Conservation (phyloP, 2,888 invertebrate species). For the Athripsodes cinereus region DNA sequence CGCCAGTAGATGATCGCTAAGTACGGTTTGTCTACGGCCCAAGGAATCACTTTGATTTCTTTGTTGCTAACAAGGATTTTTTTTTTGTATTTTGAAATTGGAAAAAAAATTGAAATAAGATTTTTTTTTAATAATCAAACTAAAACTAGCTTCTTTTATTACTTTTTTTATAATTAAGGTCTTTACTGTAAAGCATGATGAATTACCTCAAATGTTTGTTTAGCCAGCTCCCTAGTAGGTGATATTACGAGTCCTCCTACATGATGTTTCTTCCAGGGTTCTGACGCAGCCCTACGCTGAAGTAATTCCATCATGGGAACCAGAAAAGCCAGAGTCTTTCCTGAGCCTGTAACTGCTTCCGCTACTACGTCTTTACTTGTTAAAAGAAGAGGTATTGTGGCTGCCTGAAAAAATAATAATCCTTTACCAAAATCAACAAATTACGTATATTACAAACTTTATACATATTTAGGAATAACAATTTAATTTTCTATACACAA, state of each 20-base stretch:
- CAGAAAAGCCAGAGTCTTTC: conserved; percentile 94
- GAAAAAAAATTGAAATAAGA: too few relatives aligned
- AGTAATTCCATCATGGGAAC: conserved; percentile 88
- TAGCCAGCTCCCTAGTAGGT: conserved; percentile 92
- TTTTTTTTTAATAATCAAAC: too few relatives aligned
- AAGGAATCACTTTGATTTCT: too few relatives aligned
- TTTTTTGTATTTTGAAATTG: too few relatives aligned
- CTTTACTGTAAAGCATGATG: too few relatives aligned
- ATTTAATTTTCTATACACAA: too few relatives aligned
- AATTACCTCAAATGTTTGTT: conserved; percentile 70
- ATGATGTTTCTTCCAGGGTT: conserved; percentile 63
- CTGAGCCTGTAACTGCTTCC: conserved; percentile 98
- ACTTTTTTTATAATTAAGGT: too few relatives aligned
- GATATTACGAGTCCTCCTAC: conserved; percentile 88
- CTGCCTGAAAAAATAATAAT: conserved; percentile 56
- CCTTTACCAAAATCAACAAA: neutral
- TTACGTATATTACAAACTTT: neutral
- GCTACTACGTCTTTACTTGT: conserved; percentile 94
- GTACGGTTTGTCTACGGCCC: too few relatives aligned
- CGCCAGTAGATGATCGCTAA: too few relatives aligned
- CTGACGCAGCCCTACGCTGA: conserved; percentile 52
- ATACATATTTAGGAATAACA: too few relatives aligned
- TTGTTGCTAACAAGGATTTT: too few relatives aligned
- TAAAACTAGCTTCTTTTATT: too few relatives aligned
- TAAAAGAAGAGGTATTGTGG: conserved; percentile 82